Percentiles rank a stretch among this genome's conserved stretches.
phyloP scores from a whole-genome alignment of 2,888 invertebrate genomes.

The Drosophila buzzatii region DNA sequence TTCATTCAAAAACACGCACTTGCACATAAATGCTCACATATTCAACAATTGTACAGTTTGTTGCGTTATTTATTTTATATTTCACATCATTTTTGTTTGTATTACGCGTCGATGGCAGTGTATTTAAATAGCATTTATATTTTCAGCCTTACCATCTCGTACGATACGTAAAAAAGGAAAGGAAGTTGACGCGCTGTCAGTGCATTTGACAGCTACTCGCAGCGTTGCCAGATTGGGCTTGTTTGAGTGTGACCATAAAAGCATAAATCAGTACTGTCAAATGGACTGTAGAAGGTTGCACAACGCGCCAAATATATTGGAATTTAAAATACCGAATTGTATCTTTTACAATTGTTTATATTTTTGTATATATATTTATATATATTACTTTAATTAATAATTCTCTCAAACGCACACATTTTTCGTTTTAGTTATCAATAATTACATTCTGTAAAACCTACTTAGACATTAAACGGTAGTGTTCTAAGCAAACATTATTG shows the following conservation, averaged over 20 bases:
- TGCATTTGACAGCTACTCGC: slow-evolving; percentile 54
- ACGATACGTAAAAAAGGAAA: slow-evolving; percentile 84
- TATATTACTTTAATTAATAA: slow-evolving; percentile 58
- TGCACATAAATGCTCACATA: slow-evolving; percentile 46
- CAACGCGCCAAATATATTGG: slow-evolving; percentile 2
- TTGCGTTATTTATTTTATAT: slow-evolving; percentile 25
- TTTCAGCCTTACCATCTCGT: slow-evolving; percentile 85
- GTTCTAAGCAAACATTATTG: slow-evolving; percentile 59
- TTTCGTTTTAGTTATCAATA: slow-evolving; percentile 59
- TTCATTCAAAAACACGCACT: slow-evolving; percentile 22
- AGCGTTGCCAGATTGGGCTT: slow-evolving; percentile 39
- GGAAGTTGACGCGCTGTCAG: slow-evolving; percentile 78
- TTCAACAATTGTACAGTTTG: slow-evolving; percentile 31
- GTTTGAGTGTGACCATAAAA: slow-evolving; percentile 24
- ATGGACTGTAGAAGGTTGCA: neutral
- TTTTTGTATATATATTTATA: slow-evolving; percentile 19
- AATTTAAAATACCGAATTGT: slow-evolving; percentile 4
- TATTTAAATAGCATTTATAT: slow-evolving; percentile 65
- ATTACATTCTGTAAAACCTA: slow-evolving; percentile 76
- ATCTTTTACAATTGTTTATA: slow-evolving; percentile 63
- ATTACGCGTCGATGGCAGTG: slow-evolving; percentile 72
- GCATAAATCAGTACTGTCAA: slow-evolving; percentile 5
- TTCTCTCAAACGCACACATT: slow-evolving; percentile 56
- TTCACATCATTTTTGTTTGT: slow-evolving; percentile 37
- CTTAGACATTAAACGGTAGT: slow-evolving; percentile 71